A percentile compares a stretch with the other conserved stretches of the same genome.
These are phyloP conservation scores for Philaenus spumarius DNA, from an alignment of 1,140 invertebrate genomes.

Conservation along the genomic window DNA sequence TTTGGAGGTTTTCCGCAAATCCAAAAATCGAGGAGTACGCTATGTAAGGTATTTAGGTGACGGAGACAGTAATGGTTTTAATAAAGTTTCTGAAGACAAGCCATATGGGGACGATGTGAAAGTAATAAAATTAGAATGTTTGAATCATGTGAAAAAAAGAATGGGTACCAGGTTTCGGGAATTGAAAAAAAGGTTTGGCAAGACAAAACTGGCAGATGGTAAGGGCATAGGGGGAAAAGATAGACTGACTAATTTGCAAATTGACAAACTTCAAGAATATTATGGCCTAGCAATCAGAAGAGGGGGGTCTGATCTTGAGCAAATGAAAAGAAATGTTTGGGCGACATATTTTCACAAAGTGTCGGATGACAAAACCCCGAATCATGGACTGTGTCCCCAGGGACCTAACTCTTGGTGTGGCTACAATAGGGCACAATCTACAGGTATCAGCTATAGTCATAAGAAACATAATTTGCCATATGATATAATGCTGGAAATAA, in stretches of 20 bases:
- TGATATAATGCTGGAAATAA: too few relatives aligned
- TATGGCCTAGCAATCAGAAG: too few relatives aligned
- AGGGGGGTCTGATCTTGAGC: slow-evolving; percentile 20
- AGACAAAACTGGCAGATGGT: slow-evolving; percentile 13
- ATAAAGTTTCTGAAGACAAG: too few relatives aligned
- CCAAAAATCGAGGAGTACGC: slow-evolving; percentile 9
- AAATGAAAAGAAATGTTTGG: slow-evolving; percentile 24
- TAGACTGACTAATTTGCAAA: slow-evolving; percentile 23
- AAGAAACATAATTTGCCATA: too few relatives aligned
- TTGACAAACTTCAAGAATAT: slow-evolving; percentile 27
- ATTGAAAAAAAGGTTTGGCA: slow-evolving; percentile 12
- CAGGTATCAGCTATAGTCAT: too few relatives aligned
- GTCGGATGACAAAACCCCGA: too few relatives aligned
- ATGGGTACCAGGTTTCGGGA: slow-evolving; percentile 26
- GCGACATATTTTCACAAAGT: too few relatives aligned
- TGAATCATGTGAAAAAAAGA: slow-evolving; percentile 29
- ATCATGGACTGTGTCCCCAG: too few relatives aligned
- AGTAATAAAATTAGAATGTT: slow-evolving; percentile 27
- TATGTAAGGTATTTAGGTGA: slow-evolving; percentile 25
- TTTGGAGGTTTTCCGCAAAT: slow-evolving; percentile 16
- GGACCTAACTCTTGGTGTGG: too few relatives aligned
- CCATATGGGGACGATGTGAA: slow-evolving; percentile 14
- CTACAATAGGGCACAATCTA: too few relatives aligned
- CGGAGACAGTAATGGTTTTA: slow-evolving; percentile 21
- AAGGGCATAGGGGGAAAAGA: slow-evolving; percentile 17